Percentiles rank a stretch among this genome's conserved stretches.
Evolutionary conservation across 2,113 vertebrate genomes (phyloP).

Genomic region (Leuciscus idus): DNA sequence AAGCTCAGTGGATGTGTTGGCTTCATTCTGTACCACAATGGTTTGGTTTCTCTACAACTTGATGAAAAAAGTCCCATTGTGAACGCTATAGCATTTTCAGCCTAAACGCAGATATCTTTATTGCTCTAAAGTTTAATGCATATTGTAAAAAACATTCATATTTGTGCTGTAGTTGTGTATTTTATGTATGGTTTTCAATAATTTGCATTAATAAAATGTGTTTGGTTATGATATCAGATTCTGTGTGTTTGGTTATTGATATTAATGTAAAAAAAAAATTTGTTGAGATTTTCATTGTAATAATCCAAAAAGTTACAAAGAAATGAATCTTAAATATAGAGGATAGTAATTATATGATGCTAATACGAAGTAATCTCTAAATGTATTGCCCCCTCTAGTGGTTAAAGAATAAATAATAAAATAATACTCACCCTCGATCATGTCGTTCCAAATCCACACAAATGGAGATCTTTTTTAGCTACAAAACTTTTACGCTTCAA

Average conservation of each 20-base stretch:
- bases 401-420: neutral
- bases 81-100: constrained; percentile 42
- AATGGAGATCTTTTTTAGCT: too few relatives aligned
- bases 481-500: too few relatives aligned
- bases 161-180: constrained; percentile 83
- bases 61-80: constrained; percentile 45
- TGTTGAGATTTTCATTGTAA: neutral
- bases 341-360: neutral
- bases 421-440: too few relatives aligned
- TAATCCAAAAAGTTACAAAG: neutral
- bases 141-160: constrained; percentile 82
- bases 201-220: constrained; percentile 90
- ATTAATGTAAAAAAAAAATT: too few relatives aligned
- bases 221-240: constrained; percentile 67
- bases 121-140: constrained; percentile 83
- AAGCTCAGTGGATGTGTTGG: constrained; percentile 31
- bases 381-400: neutral
- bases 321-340: too few relatives aligned
- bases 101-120: constrained; percentile 62
- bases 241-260: constrained; percentile 38
- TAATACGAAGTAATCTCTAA: neutral
- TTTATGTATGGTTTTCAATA: constrained; percentile 92
- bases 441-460: too few relatives aligned
- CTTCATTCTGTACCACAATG: constrained; percentile 34
- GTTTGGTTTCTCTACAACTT: constrained; percentile 38